Conservation (phyloP, 2,888 invertebrate genomes). For the Sarcophaga rosellei region DNA sequence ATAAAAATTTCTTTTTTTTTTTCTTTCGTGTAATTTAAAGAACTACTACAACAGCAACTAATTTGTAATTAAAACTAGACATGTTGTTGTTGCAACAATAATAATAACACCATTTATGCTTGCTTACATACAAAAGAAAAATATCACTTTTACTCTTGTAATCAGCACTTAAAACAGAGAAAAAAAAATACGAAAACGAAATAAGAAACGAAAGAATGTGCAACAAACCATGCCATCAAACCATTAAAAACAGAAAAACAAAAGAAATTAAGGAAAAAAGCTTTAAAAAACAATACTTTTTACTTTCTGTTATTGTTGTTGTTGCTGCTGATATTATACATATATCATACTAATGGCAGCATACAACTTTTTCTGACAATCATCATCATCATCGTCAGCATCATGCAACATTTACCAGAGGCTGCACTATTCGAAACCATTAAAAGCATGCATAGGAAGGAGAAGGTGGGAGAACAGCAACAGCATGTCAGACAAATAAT, state of each 20-base stretch:
- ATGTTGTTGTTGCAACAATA: slow-evolving; percentile 1
- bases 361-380: slow-evolving; percentile 58
- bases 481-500: neutral
- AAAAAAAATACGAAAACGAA: no score
- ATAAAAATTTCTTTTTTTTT: no score
- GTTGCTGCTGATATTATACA: no score
- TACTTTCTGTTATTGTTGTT: slow-evolving; percentile 48
- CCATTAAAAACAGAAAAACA: neutral
- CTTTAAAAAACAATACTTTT: slow-evolving; percentile 2
- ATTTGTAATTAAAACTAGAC: slow-evolving; percentile 46
- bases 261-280: neutral
- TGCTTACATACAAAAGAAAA: slow-evolving; percentile 9
- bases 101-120: slow-evolving; percentile 22
- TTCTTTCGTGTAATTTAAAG: no score
- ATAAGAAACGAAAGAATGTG: slow-evolving; percentile 31
- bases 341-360: slow-evolving; percentile 31
- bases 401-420: slow-evolving; percentile 56
- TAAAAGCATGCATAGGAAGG: neutral
- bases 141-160: slow-evolving; percentile 67
- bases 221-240: slow-evolving; percentile 57
- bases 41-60: neutral
- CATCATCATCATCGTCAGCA: slow-evolving; percentile 22
- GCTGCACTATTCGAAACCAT: neutral
- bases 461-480: neutral
- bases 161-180: slow-evolving; percentile 40